Evolutionary conservation across 2,888 invertebrate genomes (phyloP), one percentile per base, ranked within the genome.

Genomic region (Dicyrtoma fusca): DNA sequence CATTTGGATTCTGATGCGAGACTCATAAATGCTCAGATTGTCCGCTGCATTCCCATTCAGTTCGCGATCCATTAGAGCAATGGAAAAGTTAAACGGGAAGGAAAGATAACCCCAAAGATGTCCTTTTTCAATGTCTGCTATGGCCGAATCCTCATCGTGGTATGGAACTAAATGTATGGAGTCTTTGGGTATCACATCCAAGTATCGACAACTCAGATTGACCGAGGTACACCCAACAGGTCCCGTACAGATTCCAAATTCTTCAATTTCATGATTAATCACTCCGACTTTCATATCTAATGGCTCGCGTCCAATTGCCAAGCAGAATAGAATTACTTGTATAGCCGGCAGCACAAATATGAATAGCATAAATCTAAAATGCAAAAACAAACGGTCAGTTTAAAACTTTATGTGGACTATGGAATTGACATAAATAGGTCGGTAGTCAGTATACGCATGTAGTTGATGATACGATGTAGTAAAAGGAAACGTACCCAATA

Each of bases 281-380:
- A 94, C 89, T 49, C 94, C 94, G 82, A 95, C 83, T 81, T 88
- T 90, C 3, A 95, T 87, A 63, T 91, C 92, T 72, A 89, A 90
- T 0, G 94, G 94, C 83, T 94, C 94, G 26, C 93, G 87, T 63
- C 94, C 94, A 78, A 94, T 95, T 73, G 95, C 95, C 83, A 95
- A 85, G 83, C 95, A 95, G 87, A 95, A 95, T 72, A 96, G 88
- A 71, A 95, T 92, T 75, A 95, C 94, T 86, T 95, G 94, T 89
- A 95, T 91, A 34, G 94, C 92, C n/a, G 95, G 95, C 81, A 95
- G 85, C 45, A 94, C 92, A 84, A 95, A 95, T 82, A 95, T 94
- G 85, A 96, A 96, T 82, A 95, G 86, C 91, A 96, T 92, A 75
- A 95, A 92, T 55, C 93, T 94, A 84, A n/a, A 86, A 85, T 75